Evolutionary conservation across 2,888 invertebrate species (phyloP), one percentile per base, ranked within the genome.

Genomic region (Chydorus sphaericus): DNA sequence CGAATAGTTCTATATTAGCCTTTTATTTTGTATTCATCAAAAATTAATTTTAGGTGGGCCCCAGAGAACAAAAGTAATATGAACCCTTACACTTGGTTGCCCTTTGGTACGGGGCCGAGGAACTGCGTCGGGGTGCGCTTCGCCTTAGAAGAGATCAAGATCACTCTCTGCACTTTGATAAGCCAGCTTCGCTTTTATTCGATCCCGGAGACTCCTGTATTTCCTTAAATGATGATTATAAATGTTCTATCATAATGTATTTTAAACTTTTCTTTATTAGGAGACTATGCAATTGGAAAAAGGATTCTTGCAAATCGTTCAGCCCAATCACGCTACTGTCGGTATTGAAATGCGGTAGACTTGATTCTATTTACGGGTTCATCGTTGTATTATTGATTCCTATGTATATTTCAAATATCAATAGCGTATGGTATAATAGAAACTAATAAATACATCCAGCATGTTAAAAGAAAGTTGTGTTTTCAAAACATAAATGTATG

Each of bases 21-120:
- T 7, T 38, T 38, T 2, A 7, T 38, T 10, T 37, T 37, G n/a
- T 37, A 6, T n/a, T 36, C 16, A 18, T 3, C 20, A 14, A 7
- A n/a, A 2, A 14, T 30, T 30, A 7, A 5, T 16, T 30, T 37
- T 10, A 44, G 79, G 61, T 79, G 54, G 54, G 31, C 23, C 6
- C 6, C 37, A 1, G 54, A 57, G n/a, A 39, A 31, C 29, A 57
- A 57, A 48, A 26, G 28, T 23, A 18, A 33, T 14, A 29, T 38
- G 6, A 30, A 48, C 16, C 57, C 57, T 8, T 53, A 51, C n/a
- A 26, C 49, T n/a, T 60, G 49, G 48, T 16, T 59, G 23, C 60
- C 60, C 3, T 60, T 60, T 48, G 60, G 60, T 18, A 29, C 48
- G 11, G 59, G 60, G 2, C 60, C 60, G 18, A 31, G 60, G 20